Base-by-base conservation (phyloP, 2,113 vertebrate genomes). In the Sinocyclocheilus anophthalmus region DNA sequence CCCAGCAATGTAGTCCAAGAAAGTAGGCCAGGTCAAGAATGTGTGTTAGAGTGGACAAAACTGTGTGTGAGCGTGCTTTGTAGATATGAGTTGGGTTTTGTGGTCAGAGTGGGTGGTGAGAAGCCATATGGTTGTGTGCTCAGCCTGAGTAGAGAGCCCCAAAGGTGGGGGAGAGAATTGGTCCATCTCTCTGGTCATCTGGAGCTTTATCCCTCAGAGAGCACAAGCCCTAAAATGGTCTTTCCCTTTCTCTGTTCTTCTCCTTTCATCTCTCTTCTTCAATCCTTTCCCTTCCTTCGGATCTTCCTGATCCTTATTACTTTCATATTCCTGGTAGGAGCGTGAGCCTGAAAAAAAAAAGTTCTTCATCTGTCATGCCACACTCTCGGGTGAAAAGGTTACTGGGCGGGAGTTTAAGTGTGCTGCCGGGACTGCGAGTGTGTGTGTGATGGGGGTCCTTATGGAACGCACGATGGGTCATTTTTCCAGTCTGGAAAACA, bases 1-100 rank as follows among this genome's bases (percentile, higher is more conserved):
- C 1, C 1, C 53, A 67, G 26, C 63, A 22, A 83, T 80, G 76
- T 76, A 85, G 84, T 76, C 22, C 69, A 81, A 81, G 33, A 89
- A 89, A 87, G 83, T 89, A 89, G 88, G 88, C 78, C 83, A 85
- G 78, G 86, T 78, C 86, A 85, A 39, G 42, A 79, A 70, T 75
- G 78, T 82, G 73, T 73, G 61, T 42, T 79, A 50, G 75, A 70
- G 42, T 24, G 55, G 61, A 72, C 45, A 24, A 37, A 79, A n/a
- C 6, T 42, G 45, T 73, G 70, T 61, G 48, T 10, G 26, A 55
- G 69, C 26, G 57, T 13, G 16, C 57, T 30, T 83, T 88, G 84
- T 57, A 55, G 63, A 65, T 70, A 73, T 69, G 37, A 85, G 24
- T 72, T 50, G n/a, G 72, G 63, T 85, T 83, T 83, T 57, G 63